Base-by-base conservation (phyloP, 2,797 vertebrate genomes). In the Anguilla megastoma region DNA sequence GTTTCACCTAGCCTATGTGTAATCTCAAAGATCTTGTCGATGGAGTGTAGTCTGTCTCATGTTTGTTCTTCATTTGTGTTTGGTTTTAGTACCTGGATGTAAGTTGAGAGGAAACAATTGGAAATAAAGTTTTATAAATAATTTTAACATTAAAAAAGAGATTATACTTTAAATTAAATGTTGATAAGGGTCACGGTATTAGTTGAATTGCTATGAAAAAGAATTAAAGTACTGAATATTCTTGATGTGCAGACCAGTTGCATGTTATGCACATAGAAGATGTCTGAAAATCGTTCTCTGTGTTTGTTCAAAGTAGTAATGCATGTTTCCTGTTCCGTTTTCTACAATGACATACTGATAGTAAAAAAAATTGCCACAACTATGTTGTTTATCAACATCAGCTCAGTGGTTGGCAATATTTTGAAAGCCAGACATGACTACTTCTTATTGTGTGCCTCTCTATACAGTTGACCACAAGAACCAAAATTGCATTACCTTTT, bases 111-210 rank as follows among this genome's bases (percentile, higher is more conserved):
- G 83, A 45, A 84, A 83, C 27, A 63, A 56, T 88, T 88, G 84
- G 86, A 87, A 89, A 91, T 91, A 89, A 91, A 90, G 80, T 90
- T 91, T 91, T 88, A 85, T 88, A 86, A 88, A 74, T 58, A 41
- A 80, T 63, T 86, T 48, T 41, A 88, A 48, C 54, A 80, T 80
- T 50, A 71, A 41, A 82, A 82, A 86, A 30, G 71, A 41, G 36
- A 52, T 56, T 24, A 74, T 24, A 48, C 33, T 41, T 88, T 14
- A 69, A 69, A 24, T 85, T 18, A 88, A 88, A 84, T 41, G 36
- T 79, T 79, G 36, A n/a, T 27, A 30, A 71, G 30, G 12, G 33
- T 69, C 50, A 16, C 30, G 27, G 36, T 76, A 27, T 79, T 74
- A 76, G 27, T 24, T 41, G 30, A n/a, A 85, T 27, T 41, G 85